phyloP scores from a whole-genome alignment of 2,113 vertebrate species.

The Protobothrops mucrosquamatus region DNA sequence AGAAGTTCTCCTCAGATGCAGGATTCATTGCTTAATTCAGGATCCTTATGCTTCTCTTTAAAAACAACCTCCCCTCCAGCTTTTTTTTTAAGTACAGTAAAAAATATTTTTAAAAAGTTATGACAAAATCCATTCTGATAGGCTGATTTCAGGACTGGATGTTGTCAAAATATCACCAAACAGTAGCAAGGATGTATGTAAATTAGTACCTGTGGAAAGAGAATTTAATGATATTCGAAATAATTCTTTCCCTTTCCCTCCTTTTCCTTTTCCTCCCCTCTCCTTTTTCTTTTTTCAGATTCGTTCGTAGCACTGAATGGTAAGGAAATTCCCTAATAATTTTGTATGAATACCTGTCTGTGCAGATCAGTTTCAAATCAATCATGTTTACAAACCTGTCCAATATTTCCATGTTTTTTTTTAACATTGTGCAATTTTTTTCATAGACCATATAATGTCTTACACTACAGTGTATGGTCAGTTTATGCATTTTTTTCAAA shows the following conservation, averaged over 20 bases:
- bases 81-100: background rate
- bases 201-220: slow-evolving; percentile 29
- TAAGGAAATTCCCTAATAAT: slow-evolving; percentile 76
- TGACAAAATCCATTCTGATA: slow-evolving; percentile 8
- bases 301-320: slow-evolving; percentile 96
- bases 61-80: background rate
- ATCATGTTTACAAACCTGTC: slow-evolving; percentile 52
- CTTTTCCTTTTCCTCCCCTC: slow-evolving; percentile 42
- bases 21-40: background rate
- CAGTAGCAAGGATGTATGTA: slow-evolving; percentile 31
- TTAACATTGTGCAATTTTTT: slow-evolving; percentile 70
- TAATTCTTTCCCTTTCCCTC: slow-evolving; percentile 61
- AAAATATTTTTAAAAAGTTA: background rate
- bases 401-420: slow-evolving; percentile 59
- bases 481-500: slow-evolving; percentile 67
- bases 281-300: slow-evolving; percentile 81
- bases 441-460: slow-evolving; percentile 89
- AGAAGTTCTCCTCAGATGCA: background rate
- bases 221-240: slow-evolving; percentile 49
- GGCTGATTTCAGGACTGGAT: background rate
- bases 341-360: slow-evolving; percentile 52
- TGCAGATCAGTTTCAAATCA: slow-evolving; percentile 56
- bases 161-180: slow-evolving; percentile 21
- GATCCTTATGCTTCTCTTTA: background rate
- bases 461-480: slow-evolving; percentile 78